phyloP scores from a whole-genome alignment of 1,140 invertebrate species.

The Drosophila sechellia region DNA sequence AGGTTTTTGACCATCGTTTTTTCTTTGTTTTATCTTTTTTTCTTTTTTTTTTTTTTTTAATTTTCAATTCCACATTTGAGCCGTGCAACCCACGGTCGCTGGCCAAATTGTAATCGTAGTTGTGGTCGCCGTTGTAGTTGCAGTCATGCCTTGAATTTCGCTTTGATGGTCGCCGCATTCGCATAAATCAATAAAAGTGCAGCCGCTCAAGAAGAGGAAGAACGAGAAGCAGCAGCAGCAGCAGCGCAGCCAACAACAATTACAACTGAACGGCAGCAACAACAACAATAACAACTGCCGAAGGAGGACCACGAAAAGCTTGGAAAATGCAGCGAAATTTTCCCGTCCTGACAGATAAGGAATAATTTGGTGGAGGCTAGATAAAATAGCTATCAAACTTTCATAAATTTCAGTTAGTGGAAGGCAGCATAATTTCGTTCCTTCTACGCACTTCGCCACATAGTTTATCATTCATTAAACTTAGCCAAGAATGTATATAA shows the following conservation, averaged over 20 bases:
- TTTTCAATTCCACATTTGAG: slow-evolving; percentile 3
- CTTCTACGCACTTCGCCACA: neutral
- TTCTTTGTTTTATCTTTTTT: neutral
- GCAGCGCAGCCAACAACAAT: slow-evolving; percentile 4
- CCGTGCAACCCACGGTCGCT: slow-evolving; percentile 13
- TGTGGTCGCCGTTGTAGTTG: slow-evolving; percentile 21
- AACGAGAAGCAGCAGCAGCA: slow-evolving; percentile 20
- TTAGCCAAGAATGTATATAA: no score
- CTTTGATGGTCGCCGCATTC: slow-evolving; percentile 65
- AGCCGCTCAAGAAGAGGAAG: slow-evolving; percentile 9
- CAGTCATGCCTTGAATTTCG: slow-evolving; percentile 26
- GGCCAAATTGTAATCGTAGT: slow-evolving; percentile 29
- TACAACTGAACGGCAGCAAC: neutral
- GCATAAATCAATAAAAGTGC: slow-evolving; percentile 76
- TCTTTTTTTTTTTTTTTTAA: no score
- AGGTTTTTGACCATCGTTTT: no score
- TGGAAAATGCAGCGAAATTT: slow-evolving; percentile 5
- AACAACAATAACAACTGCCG: neutral
- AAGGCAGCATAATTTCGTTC: neutral
- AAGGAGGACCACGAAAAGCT: slow-evolving; percentile 1
- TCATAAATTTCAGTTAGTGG: slow-evolving; percentile 1
- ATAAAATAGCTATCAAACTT: slow-evolving; percentile 4
- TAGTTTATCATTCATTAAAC: neutral
- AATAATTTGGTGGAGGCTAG: slow-evolving; percentile 9
- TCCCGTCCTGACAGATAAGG: slow-evolving; percentile 15